Evolutionary conservation across 2,113 vertebrate genomes (phyloP), one percentile per base, ranked within the genome.

Genomic region (Anguilla japonica): DNA sequence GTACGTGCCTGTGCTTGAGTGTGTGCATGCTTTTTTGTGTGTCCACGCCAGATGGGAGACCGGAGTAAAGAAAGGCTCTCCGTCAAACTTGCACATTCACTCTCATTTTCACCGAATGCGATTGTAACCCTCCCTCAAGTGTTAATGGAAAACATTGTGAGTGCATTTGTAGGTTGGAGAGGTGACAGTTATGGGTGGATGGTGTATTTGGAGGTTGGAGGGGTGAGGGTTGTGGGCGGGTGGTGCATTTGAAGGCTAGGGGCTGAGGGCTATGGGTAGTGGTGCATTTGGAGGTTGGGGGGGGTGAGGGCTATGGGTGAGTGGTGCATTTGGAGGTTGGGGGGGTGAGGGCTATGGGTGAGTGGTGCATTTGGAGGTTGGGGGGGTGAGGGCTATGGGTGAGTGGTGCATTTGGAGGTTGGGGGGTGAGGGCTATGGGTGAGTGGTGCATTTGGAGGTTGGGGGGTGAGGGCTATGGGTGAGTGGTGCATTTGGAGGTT

Each of bases 151-250:
- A 46, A 1, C 7, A 34, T 34, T 34, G 34, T 34, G 34, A n/a
- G 71, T 83, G 71, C 82, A 79, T 57, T 57, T 75, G 53, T 71
- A 34, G 81, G 50, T 83, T 83, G 29, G 71, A 80, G 82, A 81
- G 46, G 60, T 84, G 20, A 15, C 60, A 78, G 81, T 84, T 85
- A 78, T 85, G 79, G 79, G 79, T 11, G 14, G 34, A 34, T 34
- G 71, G 71, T 83, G 71, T 67, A 79, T 57, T 57, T 75, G 53
- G 82, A 34, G 81, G 50, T 83, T 83, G 29, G 71, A 80, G 82
- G 83, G 46, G 60, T 84, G 8, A 15, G 78, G 82, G 81, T 82
- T 85, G 43, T 46, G 43, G 43, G 43, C 43, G 15, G 22, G 40
- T 71, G 60, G 40, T 18, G 39, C 57, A 83, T 26, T 84, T 88